phyloP scores from a whole-genome alignment of 2,888 invertebrate genomes.

The Ormyrus pomaceus region DNA sequence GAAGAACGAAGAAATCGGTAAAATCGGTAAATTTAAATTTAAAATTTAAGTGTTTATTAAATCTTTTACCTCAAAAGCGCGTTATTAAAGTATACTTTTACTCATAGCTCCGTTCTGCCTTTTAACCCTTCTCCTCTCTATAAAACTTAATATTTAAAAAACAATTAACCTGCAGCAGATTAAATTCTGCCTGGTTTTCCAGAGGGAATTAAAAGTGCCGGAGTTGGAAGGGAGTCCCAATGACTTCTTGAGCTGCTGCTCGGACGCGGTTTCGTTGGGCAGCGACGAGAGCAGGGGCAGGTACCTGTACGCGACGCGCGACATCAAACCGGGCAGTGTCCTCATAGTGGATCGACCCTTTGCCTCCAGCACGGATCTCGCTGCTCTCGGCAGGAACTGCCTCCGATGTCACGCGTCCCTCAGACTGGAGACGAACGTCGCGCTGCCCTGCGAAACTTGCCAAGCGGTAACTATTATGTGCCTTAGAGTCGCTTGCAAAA shows the following conservation, averaged over 20 bases:
- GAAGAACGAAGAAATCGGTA: too few relatives aligned
- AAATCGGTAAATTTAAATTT: too few relatives aligned
- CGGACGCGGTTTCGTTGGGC: constrained; percentile 65
- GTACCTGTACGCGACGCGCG: constrained; percentile 72
- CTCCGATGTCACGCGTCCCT: constrained; percentile 69
- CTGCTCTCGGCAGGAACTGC: constrained; percentile 68
- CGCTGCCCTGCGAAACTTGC: constrained; percentile 69
- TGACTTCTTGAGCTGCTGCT: constrained; percentile 63
- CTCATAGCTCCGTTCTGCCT: background rate
- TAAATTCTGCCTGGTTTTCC: background rate
- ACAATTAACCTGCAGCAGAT: too few relatives aligned
- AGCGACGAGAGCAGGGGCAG: constrained; percentile 70
- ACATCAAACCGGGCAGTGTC: constrained; percentile 73
- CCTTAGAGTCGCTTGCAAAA: too few relatives aligned
- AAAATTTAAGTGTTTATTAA: too few relatives aligned
- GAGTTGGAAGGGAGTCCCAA: constrained; percentile 61
- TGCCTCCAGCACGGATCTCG: constrained; percentile 67
- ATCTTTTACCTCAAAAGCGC: background rate
- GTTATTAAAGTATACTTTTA: background rate
- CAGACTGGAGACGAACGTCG: constrained; percentile 58
- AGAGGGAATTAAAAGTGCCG: constrained; percentile 34
- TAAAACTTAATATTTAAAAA: too few relatives aligned
- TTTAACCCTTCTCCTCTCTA: background rate
- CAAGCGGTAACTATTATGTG: constrained; percentile 63
- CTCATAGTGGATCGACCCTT: constrained; percentile 70